These are phyloP conservation scores for Metopolophium dirhodum DNA, from an alignment of 1,140 invertebrate genomes.

Conservation along the genomic window DNA sequence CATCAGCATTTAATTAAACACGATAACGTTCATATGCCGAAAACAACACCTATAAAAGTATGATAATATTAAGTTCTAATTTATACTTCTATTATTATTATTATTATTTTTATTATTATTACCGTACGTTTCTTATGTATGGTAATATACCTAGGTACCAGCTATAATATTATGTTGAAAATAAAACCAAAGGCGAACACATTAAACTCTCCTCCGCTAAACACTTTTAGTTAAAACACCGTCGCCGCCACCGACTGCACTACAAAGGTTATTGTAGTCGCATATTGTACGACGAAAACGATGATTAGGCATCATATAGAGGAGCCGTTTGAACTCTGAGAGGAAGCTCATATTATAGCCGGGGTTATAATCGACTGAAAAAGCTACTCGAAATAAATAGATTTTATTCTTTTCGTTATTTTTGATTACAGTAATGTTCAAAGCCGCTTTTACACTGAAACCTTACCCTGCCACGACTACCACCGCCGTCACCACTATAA, in stretches of 20 bases:
- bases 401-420: not conserved
- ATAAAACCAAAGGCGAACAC: not conserved
- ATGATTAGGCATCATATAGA: not conserved
- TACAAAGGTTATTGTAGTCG: not conserved
- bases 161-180: not conserved
- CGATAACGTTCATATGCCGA: not conserved
- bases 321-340: not conserved
- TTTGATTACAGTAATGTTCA: not conserved
- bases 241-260: no score
- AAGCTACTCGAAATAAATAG: not conserved
- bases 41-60: not conserved
- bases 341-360: not conserved
- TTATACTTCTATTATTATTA: not conserved
- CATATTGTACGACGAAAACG: not conserved
- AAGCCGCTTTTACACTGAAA: not conserved
- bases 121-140: not conserved
- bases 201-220: not conserved
- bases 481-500: not conserved
- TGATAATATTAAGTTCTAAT: not conserved
- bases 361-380: not conserved
- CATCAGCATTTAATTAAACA: not conserved
- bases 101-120: conserved; percentile 1
- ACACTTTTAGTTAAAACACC: not conserved
- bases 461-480: not conserved
- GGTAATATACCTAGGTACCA: not conserved